These are phyloP conservation scores for Acanthochromis polyacanthus DNA, from an alignment of 2,113 vertebrate species.

Conservation along the genomic window DNA sequence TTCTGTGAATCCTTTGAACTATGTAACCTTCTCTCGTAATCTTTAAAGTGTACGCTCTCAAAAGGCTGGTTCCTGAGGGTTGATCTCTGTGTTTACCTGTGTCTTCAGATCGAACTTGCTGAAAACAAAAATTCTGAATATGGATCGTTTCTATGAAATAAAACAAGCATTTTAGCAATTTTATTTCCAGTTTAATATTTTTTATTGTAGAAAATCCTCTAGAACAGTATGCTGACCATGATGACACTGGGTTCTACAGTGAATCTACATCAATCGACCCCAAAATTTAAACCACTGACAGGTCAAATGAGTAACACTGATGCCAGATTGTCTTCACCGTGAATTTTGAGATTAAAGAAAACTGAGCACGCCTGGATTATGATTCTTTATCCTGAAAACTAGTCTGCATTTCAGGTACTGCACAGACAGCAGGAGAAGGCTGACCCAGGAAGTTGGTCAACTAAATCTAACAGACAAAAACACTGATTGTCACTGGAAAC, in stretches of 20 bases:
- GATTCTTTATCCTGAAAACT: background rate
- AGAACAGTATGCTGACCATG: too few relatives aligned
- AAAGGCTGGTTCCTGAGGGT: background rate
- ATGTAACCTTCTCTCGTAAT: background rate
- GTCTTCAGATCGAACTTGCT: background rate
- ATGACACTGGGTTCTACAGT: background rate
- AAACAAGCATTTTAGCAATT: background rate
- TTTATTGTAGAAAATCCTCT: too few relatives aligned
- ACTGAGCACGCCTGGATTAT: too few relatives aligned
- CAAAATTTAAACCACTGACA: too few relatives aligned
- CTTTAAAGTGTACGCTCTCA: background rate
- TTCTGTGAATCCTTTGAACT: background rate
- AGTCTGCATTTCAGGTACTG: background rate
- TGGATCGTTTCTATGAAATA: background rate
- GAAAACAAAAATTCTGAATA: background rate
- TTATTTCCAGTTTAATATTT: background rate
- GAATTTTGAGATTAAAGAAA: too few relatives aligned
- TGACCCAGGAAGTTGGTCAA: too few relatives aligned
- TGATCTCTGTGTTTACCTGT: background rate
- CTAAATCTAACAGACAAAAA: too few relatives aligned
- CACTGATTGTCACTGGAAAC: too few relatives aligned
- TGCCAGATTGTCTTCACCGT: too few relatives aligned
- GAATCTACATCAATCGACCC: background rate
- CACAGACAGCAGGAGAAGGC: too few relatives aligned
- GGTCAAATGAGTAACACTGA: too few relatives aligned